A percentile compares a stretch with the other conserved stretches of the same genome.
These are phyloP conservation scores for Antheraea mylitta DNA, from an alignment of 1,140 invertebrate species.

Conservation along the genomic window DNA sequence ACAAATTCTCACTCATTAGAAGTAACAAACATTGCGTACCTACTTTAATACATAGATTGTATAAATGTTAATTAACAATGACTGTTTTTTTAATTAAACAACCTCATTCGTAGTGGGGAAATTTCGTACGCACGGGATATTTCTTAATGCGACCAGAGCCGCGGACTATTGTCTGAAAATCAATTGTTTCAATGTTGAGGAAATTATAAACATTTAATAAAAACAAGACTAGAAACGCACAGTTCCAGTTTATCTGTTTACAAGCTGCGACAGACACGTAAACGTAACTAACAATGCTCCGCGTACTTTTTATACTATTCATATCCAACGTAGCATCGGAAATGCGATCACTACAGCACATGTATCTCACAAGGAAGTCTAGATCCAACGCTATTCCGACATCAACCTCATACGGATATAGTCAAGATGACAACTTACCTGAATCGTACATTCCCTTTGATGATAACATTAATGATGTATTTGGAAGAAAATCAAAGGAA, in stretches of 20 bases:
- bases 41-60: too few species aligned
- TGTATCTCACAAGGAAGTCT: slow-evolving; percentile 32
- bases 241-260: slow-evolving; percentile 42
- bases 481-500: neutral
- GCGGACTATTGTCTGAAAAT: slow-evolving; percentile 51
- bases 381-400: slow-evolving; percentile 37
- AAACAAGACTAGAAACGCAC: slow-evolving; percentile 46
- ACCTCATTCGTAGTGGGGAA: slow-evolving; percentile 8
- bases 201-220: slow-evolving; percentile 57
- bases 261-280: slow-evolving; percentile 31
- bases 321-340: slow-evolving; percentile 33
- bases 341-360: slow-evolving; percentile 31
- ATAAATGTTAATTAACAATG: too few species aligned
- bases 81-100: neutral
- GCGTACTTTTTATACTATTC: slow-evolving; percentile 31
- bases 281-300: slow-evolving; percentile 27
- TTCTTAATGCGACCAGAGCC: slow-evolving; percentile 42
- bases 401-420: slow-evolving; percentile 36
- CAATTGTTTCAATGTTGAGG: slow-evolving; percentile 40
- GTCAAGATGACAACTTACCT: slow-evolving; percentile 30
- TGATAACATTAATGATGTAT: neutral
- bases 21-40: too few species aligned
- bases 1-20: too few species aligned
- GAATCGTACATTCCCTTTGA: slow-evolving; percentile 17
- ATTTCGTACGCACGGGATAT: slow-evolving; percentile 41